phyloP scores from a whole-genome alignment of 1,140 invertebrate genomes.

The Leptinotarsa undecemlineata region DNA sequence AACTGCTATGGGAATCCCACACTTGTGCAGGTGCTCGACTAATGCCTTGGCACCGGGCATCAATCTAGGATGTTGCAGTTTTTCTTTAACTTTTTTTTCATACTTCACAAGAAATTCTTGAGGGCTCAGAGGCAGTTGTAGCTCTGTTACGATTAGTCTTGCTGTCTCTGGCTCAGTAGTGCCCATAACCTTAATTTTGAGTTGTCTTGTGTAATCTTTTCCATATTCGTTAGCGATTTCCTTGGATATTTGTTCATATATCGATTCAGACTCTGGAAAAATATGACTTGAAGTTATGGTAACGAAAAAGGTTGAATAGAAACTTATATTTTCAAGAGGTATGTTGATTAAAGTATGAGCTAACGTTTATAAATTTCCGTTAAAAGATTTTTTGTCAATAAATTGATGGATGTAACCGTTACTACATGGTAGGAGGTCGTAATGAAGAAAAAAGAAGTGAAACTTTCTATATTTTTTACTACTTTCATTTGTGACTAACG shows the following conservation, averaged over 20 bases:
- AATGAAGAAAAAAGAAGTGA: too few species aligned
- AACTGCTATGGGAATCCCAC: conserved; percentile 81
- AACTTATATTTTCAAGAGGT: too few species aligned
- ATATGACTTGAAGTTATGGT: background rate
- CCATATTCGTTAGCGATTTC: conserved; percentile 56
- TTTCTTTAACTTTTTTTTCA: conserved; percentile 31
- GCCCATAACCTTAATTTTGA: conserved; percentile 64
- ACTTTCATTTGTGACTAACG: too few species aligned
- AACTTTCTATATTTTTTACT: too few species aligned
- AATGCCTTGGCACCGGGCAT: conserved; percentile 77
- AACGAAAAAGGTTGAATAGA: too few species aligned
- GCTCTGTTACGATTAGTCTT: conserved; percentile 58
- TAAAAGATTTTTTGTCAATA: too few species aligned
- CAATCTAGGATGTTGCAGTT: conserved; percentile 48
- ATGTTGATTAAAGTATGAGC: too few species aligned
- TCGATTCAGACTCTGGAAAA: conserved; percentile 53
- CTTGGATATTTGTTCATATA: conserved; percentile 49
- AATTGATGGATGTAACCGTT: too few species aligned
- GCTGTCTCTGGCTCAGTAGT: conserved; percentile 60
- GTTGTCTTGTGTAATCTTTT: conserved; percentile 62
- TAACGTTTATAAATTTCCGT: too few species aligned
- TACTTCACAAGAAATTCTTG: conserved; percentile 58
- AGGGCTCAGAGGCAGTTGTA: conserved; percentile 59
- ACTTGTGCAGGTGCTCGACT: conserved; percentile 75
- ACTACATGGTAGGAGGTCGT: too few species aligned